These are phyloP conservation scores for Thamnophis elegans DNA, from an alignment of 2,797 vertebrate genomes.

Conservation along the genomic window DNA sequence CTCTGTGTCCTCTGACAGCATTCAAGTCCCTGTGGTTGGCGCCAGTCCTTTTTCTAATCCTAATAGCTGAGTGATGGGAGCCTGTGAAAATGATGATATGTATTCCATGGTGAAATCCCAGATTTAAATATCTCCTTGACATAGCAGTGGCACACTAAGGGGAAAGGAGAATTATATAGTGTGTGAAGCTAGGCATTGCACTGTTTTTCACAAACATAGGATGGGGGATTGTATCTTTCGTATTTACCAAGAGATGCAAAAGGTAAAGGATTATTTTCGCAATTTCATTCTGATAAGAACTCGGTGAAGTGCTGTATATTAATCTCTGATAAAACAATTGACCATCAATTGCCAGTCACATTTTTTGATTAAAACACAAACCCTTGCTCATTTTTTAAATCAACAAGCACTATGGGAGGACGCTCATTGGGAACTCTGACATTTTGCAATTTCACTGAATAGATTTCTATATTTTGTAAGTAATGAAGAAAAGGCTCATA, in stretches of 20 bases:
- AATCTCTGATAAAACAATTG: background rate
- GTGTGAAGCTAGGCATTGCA: background rate
- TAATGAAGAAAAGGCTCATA: background rate
- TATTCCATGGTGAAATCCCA: too few species aligned
- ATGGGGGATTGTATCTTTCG: background rate
- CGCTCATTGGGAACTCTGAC: background rate
- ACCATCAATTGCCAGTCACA: background rate
- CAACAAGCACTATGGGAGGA: background rate
- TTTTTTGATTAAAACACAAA: background rate
- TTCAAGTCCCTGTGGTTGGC: background rate
- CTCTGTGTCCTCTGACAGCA: fast-evolving
- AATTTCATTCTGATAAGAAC: background rate
- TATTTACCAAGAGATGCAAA: background rate
- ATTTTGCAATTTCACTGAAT: background rate
- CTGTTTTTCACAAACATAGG: background rate
- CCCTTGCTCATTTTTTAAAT: background rate
- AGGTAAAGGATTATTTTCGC: background rate
- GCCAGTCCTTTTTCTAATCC: background rate
- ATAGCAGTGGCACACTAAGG: background rate
- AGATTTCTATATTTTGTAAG: background rate
- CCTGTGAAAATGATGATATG: too few species aligned
- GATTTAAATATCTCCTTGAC: background rate
- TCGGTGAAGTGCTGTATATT: background rate
- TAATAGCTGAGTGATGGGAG: background rate
- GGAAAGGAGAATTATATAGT: background rate